Evolutionary conservation across 2,113 vertebrate species (phyloP).

Genomic region (Elgaria multicarinata): DNA sequence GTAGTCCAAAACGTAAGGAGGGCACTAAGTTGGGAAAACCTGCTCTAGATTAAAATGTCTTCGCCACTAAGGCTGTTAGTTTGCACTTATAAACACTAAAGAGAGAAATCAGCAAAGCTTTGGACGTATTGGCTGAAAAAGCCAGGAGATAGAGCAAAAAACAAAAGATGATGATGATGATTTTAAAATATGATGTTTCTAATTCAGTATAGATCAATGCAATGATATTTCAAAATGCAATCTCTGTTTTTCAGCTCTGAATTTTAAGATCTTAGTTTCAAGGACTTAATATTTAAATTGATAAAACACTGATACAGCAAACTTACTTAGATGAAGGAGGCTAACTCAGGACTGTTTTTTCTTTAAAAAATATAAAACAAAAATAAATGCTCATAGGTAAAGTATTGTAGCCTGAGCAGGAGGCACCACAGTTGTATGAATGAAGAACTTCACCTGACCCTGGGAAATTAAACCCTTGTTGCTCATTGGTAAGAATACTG

Average conservation of each 20-base stretch:
- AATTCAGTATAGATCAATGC: not conserved
- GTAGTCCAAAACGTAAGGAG: too few species aligned
- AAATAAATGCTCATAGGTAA: not conserved
- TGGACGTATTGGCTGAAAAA: not conserved
- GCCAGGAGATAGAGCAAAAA: not conserved
- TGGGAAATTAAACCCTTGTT: not conserved
- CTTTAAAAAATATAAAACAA: too few species aligned
- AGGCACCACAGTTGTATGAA: not conserved
- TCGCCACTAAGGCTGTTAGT: not conserved
- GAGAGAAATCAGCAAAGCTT: not conserved
- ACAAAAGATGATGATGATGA: not conserved
- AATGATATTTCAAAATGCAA: not conserved
- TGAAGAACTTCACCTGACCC: not conserved
- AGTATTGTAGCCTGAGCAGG: not conserved
- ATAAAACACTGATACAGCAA: not conserved
- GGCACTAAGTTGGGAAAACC: too few species aligned
- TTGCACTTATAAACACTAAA: not conserved
- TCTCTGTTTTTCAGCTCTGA: not conserved
- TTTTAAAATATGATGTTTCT: not conserved
- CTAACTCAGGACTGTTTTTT: not conserved
- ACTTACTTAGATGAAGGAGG: not conserved
- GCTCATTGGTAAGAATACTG: not conserved
- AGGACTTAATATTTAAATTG: not conserved
- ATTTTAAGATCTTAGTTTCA: not conserved
- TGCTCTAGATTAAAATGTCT: too few species aligned